These are phyloP conservation scores for Arenaria interpres DNA, from an alignment of 2,113 vertebrate genomes.

Conservation along the genomic window DNA sequence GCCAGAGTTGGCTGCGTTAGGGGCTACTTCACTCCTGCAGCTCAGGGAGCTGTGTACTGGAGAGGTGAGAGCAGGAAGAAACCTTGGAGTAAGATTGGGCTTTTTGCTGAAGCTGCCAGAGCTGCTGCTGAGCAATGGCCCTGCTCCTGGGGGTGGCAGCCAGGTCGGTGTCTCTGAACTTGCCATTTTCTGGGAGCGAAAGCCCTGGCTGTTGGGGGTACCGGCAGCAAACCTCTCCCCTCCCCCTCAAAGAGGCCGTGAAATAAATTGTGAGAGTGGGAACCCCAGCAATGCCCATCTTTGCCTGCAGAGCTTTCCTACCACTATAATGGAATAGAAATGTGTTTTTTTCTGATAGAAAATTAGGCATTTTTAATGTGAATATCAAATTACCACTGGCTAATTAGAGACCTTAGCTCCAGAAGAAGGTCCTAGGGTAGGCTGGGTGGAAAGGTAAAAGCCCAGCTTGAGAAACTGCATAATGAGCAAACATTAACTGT, in stretches of 20 bases:
- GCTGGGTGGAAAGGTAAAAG: neutral
- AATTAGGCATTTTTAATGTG: neutral
- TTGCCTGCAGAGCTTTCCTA: neutral
- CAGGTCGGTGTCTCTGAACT: neutral
- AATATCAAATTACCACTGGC: neutral
- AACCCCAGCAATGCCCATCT: neutral
- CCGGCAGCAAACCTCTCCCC: neutral
- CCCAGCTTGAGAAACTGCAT: neutral
- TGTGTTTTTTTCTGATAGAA: neutral
- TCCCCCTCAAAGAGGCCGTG: no score
- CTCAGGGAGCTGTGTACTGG: neutral
- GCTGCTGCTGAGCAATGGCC: no score
- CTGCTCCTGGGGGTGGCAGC: no score
- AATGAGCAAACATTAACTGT: neutral
- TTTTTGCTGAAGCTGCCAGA: no score
- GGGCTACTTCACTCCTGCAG: neutral
- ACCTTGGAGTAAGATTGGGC: no score
- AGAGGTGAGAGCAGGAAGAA: no score
- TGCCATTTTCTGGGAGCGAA: neutral
- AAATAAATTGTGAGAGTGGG: neutral
- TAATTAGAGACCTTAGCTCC: neutral
- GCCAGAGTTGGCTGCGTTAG: neutral
- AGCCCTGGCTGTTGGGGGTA: neutral
- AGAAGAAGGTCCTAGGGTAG: neutral
- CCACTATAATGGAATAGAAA: neutral